phyloP scores from a whole-genome alignment of 23 tunicate genomes.

The Diplosoma virens region DNA sequence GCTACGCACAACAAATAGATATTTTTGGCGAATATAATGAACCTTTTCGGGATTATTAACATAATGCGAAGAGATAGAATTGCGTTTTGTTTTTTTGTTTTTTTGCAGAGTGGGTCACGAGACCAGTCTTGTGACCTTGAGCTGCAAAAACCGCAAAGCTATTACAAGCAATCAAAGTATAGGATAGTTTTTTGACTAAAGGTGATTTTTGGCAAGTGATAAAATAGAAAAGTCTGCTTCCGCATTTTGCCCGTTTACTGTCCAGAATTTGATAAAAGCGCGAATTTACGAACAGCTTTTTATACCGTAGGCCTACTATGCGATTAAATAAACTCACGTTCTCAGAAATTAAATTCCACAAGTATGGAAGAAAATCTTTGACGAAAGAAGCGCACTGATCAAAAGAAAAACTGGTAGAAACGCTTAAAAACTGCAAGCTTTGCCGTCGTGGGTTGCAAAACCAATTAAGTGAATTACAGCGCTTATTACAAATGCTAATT shows the following conservation, averaged over 20 bases:
- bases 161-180: background rate
- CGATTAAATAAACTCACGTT: slow-evolving; percentile 45
- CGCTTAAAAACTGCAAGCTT: too few relatives aligned
- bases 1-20: background rate
- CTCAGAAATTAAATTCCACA: slow-evolving; percentile 62
- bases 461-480: too few relatives aligned
- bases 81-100: background rate
- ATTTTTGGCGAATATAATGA: background rate
- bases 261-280: too few relatives aligned
- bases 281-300: too few relatives aligned
- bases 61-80: background rate
- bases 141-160: background rate
- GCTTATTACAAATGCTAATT: too few relatives aligned
- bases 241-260: too few relatives aligned
- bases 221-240: too few relatives aligned
- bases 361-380: slow-evolving; percentile 75
- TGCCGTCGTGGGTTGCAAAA: too few relatives aligned
- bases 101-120: too few relatives aligned
- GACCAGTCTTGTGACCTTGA: too few relatives aligned
- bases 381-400: slow-evolving; percentile 60
- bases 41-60: background rate
- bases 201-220: too few relatives aligned
- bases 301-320: background rate
- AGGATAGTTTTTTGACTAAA: too few relatives aligned
- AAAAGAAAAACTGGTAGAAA: slow-evolving; percentile 6